phyloP scores from a whole-genome alignment of 2,888 invertebrate genomes.

The Ferdinandea cuprea region DNA sequence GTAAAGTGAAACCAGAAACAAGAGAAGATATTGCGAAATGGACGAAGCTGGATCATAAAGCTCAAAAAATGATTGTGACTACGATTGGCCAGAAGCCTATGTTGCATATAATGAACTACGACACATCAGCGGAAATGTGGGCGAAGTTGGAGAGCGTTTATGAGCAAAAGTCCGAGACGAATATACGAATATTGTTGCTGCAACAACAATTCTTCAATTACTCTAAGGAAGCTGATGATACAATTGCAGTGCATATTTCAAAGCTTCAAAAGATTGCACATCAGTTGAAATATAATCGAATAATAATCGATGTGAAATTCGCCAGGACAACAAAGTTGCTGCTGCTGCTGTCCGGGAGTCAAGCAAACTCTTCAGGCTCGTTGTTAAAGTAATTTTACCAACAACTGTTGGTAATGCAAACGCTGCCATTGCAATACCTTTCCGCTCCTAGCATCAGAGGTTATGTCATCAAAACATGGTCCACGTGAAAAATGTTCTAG shows the following conservation, averaged over 20 bases:
- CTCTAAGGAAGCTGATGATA: conserved; percentile 62
- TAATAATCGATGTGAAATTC: conserved; percentile 18
- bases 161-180: conserved; percentile 79
- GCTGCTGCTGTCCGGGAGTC: conserved; percentile 2
- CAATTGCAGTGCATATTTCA: conserved; percentile 66
- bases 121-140: conserved; percentile 69
- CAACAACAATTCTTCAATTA: conserved; percentile 77
- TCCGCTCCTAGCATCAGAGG: conserved; percentile 5
- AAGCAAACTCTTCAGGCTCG: conserved; percentile 2
- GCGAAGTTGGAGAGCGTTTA: conserved; percentile 75
- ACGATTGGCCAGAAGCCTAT: conserved; percentile 66
- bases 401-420: not conserved
- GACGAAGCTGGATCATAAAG: conserved; percentile 2
- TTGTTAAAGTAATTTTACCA: conserved; percentile 6
- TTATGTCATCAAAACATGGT: conserved; percentile 22
- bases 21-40: not conserved
- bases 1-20: not conserved
- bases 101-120: conserved; percentile 72
- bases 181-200: conserved; percentile 76
- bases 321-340: not conserved
- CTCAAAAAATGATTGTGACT: conserved; percentile 61
- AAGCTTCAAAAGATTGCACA: conserved; percentile 62
- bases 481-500: conserved; percentile 5
- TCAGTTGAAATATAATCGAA: conserved; percentile 56
- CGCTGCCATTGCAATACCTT: not conserved